Evolutionary conservation across 2,797 vertebrate species (phyloP), one percentile per base, ranked within the genome.

Genomic region (Thalassophryne amazonica): DNA sequence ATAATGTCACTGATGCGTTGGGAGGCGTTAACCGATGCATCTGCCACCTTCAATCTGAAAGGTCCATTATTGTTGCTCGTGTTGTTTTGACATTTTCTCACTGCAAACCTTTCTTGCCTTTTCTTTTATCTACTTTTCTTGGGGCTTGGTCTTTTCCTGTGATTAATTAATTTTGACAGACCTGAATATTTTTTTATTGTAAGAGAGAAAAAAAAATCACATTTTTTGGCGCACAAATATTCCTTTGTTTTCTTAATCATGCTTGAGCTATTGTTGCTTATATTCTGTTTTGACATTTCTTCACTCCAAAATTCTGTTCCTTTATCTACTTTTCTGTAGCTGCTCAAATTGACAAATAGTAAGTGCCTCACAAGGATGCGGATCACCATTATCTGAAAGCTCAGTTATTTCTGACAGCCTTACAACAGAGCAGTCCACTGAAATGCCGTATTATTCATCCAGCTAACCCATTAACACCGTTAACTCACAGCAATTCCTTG

Each of bases 401-500:
- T 42, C 24, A 4, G n/a, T 57, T 6, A 40, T 36, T 13, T 36
- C 52, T 54, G 37, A 27, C 18, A 38, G 27, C 37, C 19, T 38
- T 32, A 32, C 19, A 29, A 37, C 24, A 49, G 29, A 40, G 7
- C 13, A 43, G 24, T 32, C 17, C 0, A 22, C 16, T 9, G 19
- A 38, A 57, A 49, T 16, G 28, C 11, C 58, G 18, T 39, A 33
- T 57, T 30, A 59, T 45, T 22, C 29, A 13, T 40, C 39, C 28
- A 45, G 59, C 41, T 73, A n/a, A n/a, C 15, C 5, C 31, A 31
- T 64, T 72, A 41, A 33, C 7, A 40, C 15, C 39, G 50, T 4
- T 36, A 47, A 48, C 30, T 28, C 70, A 29, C 21, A 20, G 25
- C 24, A 21, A 8, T 23, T 47, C 41, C 29, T 35, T 13, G 9